Evolutionary conservation across 2,797 vertebrate species (phyloP), one percentile per base, ranked within the genome.

Genomic region (Centroberyx gerrardi): DNA sequence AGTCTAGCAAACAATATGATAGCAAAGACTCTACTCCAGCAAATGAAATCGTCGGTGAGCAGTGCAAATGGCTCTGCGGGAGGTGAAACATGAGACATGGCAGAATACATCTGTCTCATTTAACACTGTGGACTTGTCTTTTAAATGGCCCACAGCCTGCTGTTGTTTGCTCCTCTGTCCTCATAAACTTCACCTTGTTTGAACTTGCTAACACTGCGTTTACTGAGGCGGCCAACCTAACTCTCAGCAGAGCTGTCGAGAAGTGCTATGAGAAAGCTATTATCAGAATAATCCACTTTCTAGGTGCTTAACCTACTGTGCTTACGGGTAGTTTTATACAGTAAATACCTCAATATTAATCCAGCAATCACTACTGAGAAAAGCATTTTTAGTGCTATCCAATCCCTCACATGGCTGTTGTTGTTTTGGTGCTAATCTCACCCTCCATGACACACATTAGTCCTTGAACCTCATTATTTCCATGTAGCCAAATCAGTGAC

Each of bases 21-120:
- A 46, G 17, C 49, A 59, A 65, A 64, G 33, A 55, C 28, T 72
- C n/a, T 73, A 74, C 72, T 69, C 48, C 58, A 62, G 28, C 27
- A 48, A 74, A 71, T 64, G 14, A 66, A 74, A 70, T 68, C 70
- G 62, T 73, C 56, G 53, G 64, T 28, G 31, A 76, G 68, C 38
- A 53, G 76, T 68, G 49, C 51, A 71, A 71, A 76, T 68, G 69
- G 82, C 89, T 86, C 78, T 77, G 88, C 82, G 76, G 88, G 88
- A 85, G 90, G 40, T 83, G 87, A 78, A 91, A 92, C 81, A 67
- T 52, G 89, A 91, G 82, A 82, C 77, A 60, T 14, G 38, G 74
- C 72, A 75, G 31, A 78, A 76, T 76, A 68, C 59, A 53, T 74
- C 80, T 67, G 80, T 81, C 74, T 89, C 85, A 70, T 85, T 86